Evolutionary conservation across 2,888 invertebrate genomes (phyloP).

Genomic region (Callinectes sapidus): DNA sequence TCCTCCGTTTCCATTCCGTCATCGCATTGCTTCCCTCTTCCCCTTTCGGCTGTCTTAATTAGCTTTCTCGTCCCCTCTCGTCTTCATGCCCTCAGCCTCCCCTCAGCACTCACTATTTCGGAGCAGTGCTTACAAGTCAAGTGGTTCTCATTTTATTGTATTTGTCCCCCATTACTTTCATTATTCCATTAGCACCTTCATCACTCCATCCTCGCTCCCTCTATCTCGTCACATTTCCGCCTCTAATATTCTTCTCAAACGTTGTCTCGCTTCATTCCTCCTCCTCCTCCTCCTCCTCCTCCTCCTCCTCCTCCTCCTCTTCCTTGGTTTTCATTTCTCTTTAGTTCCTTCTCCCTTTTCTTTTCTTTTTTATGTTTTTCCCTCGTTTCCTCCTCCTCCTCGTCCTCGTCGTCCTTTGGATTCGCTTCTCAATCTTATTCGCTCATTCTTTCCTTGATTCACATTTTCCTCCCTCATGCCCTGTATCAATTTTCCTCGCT

Average conservation of each 20-base stretch:
- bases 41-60: constrained; percentile 8
- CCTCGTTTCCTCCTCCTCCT: not conserved
- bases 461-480: constrained; percentile 26
- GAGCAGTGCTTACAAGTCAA: constrained; percentile 14
- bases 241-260: not conserved
- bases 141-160: constrained; percentile 17
- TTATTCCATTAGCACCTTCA: constrained; percentile 11
- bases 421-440: constrained; percentile 20
- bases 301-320: not conserved
- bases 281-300: not conserved
- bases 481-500: constrained; percentile 23
- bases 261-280: not conserved
- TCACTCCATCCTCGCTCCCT: not conserved
- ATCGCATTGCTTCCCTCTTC: not conserved
- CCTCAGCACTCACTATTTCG: not conserved
- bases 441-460: constrained; percentile 28
- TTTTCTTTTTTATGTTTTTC: not conserved
- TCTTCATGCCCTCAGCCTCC: not conserved
- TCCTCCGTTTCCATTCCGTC: not conserved
- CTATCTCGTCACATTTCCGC: not conserved
- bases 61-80: not conserved
- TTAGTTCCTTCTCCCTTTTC: not conserved
- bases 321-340: not conserved
- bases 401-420: not conserved
- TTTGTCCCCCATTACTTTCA: constrained; percentile 11